A percentile compares a stretch with the other conserved stretches of the same genome.
Evolutionary conservation across 2,113 vertebrate species (phyloP).

Genomic region (Pampusana beccarii): DNA sequence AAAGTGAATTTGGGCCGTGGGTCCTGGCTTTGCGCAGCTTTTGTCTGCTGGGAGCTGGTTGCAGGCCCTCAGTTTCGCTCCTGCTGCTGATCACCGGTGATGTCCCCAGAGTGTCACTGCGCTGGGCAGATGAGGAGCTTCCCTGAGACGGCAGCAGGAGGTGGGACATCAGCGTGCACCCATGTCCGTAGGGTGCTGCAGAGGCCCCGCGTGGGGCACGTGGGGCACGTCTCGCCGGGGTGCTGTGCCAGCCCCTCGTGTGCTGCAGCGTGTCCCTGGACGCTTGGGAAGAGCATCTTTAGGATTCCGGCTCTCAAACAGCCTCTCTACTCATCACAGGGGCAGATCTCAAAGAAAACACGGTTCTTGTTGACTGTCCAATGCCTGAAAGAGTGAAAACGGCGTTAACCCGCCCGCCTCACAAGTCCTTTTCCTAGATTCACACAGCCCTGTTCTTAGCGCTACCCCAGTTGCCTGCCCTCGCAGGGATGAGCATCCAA

Average conservation of each 20-base stretch:
- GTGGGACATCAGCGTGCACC: background rate
- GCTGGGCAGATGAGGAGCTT: rapidly evolving
- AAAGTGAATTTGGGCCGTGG: background rate
- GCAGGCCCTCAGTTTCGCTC: background rate
- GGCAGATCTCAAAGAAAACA: background rate
- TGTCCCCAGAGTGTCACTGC: background rate
- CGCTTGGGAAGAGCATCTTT: background rate
- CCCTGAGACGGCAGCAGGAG: background rate
- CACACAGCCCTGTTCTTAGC: background rate
- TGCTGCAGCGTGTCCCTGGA: background rate
- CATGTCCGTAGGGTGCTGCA: background rate
- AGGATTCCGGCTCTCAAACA: background rate
- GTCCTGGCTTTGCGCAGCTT: background rate
- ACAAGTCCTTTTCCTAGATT: background rate
- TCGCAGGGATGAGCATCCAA: background rate
- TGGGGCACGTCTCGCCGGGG: background rate
- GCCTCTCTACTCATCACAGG: background rate
- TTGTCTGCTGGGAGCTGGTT: background rate
- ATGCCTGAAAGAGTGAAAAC: background rate
- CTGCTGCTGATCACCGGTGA: background rate
- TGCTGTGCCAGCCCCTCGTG: rapidly evolving
- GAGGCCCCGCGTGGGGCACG: background rate
- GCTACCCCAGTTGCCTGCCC: background rate
- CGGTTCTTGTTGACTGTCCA: background rate
- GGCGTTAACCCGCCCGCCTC: rapidly evolving